Evolutionary conservation across 2,888 invertebrate genomes (phyloP).

Genomic region (Mimumesa dahlbomi): DNA sequence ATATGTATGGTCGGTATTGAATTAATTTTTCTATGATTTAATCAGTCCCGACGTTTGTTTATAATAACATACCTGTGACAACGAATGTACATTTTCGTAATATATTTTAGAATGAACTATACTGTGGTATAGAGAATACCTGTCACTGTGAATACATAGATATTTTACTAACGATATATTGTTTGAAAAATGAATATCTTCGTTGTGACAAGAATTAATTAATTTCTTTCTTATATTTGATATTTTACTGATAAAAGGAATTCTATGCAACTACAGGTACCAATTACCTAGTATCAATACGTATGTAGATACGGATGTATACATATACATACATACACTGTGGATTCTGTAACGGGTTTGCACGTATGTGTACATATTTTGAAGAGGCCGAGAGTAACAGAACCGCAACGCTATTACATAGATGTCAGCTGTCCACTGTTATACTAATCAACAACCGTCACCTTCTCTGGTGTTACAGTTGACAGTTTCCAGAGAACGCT

Average conservation of each 20-base stretch:
- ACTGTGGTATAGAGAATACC: too few species aligned
- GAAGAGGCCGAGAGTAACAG: background rate
- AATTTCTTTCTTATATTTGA: too few species aligned
- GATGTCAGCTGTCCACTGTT: background rate
- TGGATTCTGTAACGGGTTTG: background rate
- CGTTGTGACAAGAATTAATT: too few species aligned
- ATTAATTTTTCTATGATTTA: background rate
- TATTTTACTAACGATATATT: too few species aligned
- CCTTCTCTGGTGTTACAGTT: background rate
- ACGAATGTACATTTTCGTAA: background rate
- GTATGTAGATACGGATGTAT: too few species aligned
- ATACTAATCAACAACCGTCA: slow-evolving; percentile 18
- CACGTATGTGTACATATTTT: background rate
- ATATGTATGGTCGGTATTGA: background rate
- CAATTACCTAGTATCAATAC: too few species aligned
- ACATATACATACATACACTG: background rate
- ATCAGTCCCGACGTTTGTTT: background rate
- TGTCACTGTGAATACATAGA: too few species aligned
- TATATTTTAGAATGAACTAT: too few species aligned
- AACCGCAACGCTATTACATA: slow-evolving; percentile 8
- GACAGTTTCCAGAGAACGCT: slow-evolving; percentile 8
- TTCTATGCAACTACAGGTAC: too few species aligned
- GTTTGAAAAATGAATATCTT: too few species aligned
- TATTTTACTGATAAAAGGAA: too few species aligned
- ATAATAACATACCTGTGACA: background rate